Conservation (phyloP, 1,140 invertebrate species). For the Calephelis virginiensis region DNA sequence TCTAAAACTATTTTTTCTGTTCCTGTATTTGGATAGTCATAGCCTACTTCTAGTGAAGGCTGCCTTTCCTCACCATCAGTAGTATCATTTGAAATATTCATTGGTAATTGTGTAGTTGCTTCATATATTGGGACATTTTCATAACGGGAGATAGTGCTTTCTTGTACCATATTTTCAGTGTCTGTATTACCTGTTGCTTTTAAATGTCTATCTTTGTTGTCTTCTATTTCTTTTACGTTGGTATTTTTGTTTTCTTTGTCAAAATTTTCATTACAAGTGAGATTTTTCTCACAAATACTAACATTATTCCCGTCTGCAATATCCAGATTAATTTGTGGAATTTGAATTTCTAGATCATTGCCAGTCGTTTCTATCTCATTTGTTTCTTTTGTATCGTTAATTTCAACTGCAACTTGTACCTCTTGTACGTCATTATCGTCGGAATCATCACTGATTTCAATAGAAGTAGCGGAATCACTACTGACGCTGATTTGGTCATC, state of each 20-base stretch:
- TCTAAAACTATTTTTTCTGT: constrained; percentile 46
- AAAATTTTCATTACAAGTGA: not conserved
- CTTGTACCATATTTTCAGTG: constrained; percentile 6
- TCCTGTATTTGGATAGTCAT: constrained; percentile 45
- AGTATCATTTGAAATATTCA: constrained; percentile 43
- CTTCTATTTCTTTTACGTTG: constrained; percentile 8
- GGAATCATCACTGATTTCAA: constrained; percentile 48
- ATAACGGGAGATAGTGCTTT: constrained; percentile 2
- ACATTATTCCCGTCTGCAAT: constrained; percentile 2
- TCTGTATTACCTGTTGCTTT: not conserved
- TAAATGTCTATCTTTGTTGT: not conserved
- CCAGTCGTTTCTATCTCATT: not conserved
- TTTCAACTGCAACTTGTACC: constrained; percentile 24
- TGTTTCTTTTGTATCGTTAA: constrained; percentile 23
- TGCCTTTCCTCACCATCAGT: constrained; percentile 42
- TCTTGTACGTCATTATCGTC: constrained; percentile 39
- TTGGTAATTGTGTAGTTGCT: constrained; percentile 42
- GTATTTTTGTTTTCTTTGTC: constrained; percentile 8
- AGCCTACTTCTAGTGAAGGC: constrained; percentile 50
- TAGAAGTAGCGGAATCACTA: constrained; percentile 44
- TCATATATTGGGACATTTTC: constrained; percentile 40
- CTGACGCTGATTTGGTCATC: constrained; percentile 58
- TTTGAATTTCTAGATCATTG: constrained; percentile 23
- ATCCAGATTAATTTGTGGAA: not conserved
- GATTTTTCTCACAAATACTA: constrained; percentile 5